A percentile compares a stretch with the other conserved stretches of the same genome.
Conservation (phyloP, 92 coral and sea anemone genomes). For the Epizoanthus fatuus region DNA sequence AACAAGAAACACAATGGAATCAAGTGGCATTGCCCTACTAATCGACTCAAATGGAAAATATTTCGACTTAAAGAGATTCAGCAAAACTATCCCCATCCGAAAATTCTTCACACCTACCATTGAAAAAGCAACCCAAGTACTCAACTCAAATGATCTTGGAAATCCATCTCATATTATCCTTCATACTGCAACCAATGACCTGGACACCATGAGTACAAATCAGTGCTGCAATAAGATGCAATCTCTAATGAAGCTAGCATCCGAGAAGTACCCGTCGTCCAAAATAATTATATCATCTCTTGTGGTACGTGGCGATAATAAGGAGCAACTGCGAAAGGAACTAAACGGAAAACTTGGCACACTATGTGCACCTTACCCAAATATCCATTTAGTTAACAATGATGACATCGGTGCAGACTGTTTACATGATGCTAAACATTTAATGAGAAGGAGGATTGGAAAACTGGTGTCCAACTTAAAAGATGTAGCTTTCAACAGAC, state of each 20-base stretch:
- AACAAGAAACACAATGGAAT: background rate
- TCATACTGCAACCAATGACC: conserved; percentile 49
- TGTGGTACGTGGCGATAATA: conserved; percentile 15
- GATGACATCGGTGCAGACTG: conserved; percentile 19
- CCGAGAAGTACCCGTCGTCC: conserved; percentile 44
- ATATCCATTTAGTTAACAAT: conserved; percentile 43
- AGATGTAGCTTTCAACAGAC: conserved; percentile 26
- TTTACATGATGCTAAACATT: conserved; percentile 33
- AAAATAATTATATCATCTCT: conserved; percentile 40
- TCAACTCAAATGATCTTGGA: background rate
- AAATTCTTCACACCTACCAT: conserved; percentile 17
- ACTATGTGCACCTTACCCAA: conserved; percentile 32
- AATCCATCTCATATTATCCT: conserved; percentile 19
- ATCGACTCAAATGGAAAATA: conserved; percentile 52
- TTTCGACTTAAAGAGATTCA: conserved; percentile 22
- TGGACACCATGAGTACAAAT: conserved; percentile 1
- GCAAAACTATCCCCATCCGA: background rate
- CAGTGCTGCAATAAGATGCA: conserved; percentile 36
- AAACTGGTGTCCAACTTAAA: conserved; percentile 42
- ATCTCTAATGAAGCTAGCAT: conserved; percentile 18
- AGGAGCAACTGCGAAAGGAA: conserved; percentile 9
- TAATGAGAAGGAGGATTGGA: conserved; percentile 30
- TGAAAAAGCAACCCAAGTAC: conserved; percentile 3
- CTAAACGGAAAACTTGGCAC: conserved; percentile 15
- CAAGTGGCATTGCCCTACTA: conserved; percentile 11